Base-by-base conservation (phyloP, 2,113 vertebrate species). In the Sorex araneus region DNA sequence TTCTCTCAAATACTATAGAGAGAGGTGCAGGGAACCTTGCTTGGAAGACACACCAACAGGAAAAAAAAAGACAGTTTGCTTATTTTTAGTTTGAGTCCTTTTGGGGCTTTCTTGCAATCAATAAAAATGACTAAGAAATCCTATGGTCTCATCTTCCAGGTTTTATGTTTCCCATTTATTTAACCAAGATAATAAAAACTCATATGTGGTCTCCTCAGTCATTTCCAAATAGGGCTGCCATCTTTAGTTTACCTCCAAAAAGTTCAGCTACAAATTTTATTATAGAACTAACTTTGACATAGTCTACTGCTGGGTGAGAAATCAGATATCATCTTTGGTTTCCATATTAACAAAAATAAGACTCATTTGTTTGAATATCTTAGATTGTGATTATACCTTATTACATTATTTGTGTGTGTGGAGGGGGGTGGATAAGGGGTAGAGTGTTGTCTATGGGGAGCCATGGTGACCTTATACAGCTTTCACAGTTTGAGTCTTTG, bases 81-180 rank as follows among this genome's bases (percentile, higher is more conserved):
- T 95, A 89, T 95, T 93, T 94, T 91, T 76, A 94, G 93, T 90
- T 87, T 4, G 1, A 75, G 76, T 71, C 64, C 40, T 93, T 89
- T 91, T 75, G 60, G 78, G 73, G 63, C 54, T 91, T 28, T 82
- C 40, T 89, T 94, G 77, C 60, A 69, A 95, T 95, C 94, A 94
- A 93, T 95, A 95, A 78, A 88, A 92, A 90, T 90, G 75, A 86
- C 85, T 80, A 91, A 96, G 71, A 84, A 93, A 94, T 76, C 60
- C 79, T 79, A 79, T 45, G 30, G 60, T 90, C 63, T 93, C 82
- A 91, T 94, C 75, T 91, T 54, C 66, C 54, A 79, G 71, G 60
- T 87, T 92, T 95, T 93, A 94, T 90, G 63, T 85, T 90, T 80
- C 76, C 66, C 54, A 70, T 94, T 95, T 96, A 83, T 95, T 95